These are phyloP conservation scores for Catagonus wagneri DNA, from an alignment of 2,113 vertebrate genomes.

Conservation along the genomic window DNA sequence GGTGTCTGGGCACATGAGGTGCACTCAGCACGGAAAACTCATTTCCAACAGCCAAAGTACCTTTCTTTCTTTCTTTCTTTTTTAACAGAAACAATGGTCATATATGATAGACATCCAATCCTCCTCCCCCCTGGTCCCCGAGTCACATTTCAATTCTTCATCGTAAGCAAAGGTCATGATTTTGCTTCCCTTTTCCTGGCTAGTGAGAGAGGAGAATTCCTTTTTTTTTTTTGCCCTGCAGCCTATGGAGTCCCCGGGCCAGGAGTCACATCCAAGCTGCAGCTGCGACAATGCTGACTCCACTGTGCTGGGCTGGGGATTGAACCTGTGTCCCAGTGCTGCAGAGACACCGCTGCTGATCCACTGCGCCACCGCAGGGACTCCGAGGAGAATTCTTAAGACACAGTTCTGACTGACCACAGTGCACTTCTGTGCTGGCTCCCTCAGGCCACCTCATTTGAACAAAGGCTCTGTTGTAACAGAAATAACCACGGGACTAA, in stretches of 20 bases:
- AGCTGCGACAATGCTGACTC: no score
- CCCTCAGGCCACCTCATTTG: background rate
- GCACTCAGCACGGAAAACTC: background rate
- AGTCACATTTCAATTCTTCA: background rate
- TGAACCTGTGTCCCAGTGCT: no score
- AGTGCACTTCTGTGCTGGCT: background rate
- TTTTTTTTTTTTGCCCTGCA: no score
- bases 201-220: background rate
- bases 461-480: background rate
- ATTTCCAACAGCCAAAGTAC: background rate
- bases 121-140: background rate
- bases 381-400: background rate
- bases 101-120: background rate
- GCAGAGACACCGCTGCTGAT: no score
- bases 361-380: no score
- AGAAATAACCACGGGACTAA: background rate
- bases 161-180: background rate
- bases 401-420: background rate
- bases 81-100: conserved; percentile 26
- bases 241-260: no score
- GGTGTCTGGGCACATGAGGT: background rate
- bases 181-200: conserved; percentile 8
- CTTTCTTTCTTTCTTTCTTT: no score
- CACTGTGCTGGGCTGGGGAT: no score
- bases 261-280: no score